A percentile compares a stretch with the other conserved stretches of the same genome.
Conservation (phyloP, 2,888 invertebrate genomes). For the Drosophila greeni region DNA sequence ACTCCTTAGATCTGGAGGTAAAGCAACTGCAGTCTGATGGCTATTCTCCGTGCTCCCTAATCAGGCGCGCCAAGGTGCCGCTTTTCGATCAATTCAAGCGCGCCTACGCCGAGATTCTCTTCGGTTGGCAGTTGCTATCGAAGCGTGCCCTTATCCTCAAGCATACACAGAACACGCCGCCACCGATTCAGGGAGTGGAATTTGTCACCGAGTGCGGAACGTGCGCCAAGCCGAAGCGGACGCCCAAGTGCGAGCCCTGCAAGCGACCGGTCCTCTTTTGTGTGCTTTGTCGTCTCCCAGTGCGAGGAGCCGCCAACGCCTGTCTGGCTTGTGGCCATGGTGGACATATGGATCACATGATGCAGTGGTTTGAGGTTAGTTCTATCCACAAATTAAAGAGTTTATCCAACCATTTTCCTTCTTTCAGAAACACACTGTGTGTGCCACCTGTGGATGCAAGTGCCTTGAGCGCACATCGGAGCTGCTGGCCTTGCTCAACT, state of each 20-base stretch:
- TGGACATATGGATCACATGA: constrained; percentile 91
- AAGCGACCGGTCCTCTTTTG: constrained; percentile 88
- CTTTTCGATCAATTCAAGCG: constrained; percentile 90
- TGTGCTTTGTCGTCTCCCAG: constrained; percentile 90
- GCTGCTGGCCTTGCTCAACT: constrained; percentile 67
- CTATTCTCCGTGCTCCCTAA: constrained; percentile 69
- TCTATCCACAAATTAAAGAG: too few species aligned
- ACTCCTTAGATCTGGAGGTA: constrained; percentile 84
- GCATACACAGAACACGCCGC: constrained; percentile 80
- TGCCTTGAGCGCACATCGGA: constrained; percentile 86
- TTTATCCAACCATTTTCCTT: neutral
- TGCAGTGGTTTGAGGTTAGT: constrained; percentile 85
- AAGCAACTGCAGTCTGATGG: constrained; percentile 58
- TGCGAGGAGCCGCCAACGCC: constrained; percentile 90
- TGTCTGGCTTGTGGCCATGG: constrained; percentile 96
- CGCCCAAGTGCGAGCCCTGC: constrained; percentile 86
- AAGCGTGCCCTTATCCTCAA: constrained; percentile 88
- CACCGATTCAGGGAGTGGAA: constrained; percentile 84
- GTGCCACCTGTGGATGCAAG: constrained; percentile 94
- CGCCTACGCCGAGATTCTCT: constrained; percentile 92
- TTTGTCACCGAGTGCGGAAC: constrained; percentile 86
- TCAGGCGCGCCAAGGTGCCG: constrained; percentile 76
- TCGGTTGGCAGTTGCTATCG: constrained; percentile 89
- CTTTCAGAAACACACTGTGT: constrained; percentile 83
- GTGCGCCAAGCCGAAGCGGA: constrained; percentile 84